These are phyloP conservation scores for Brachystomella parvula DNA, from an alignment of 1,140 invertebrate genomes.

Conservation along the genomic window DNA sequence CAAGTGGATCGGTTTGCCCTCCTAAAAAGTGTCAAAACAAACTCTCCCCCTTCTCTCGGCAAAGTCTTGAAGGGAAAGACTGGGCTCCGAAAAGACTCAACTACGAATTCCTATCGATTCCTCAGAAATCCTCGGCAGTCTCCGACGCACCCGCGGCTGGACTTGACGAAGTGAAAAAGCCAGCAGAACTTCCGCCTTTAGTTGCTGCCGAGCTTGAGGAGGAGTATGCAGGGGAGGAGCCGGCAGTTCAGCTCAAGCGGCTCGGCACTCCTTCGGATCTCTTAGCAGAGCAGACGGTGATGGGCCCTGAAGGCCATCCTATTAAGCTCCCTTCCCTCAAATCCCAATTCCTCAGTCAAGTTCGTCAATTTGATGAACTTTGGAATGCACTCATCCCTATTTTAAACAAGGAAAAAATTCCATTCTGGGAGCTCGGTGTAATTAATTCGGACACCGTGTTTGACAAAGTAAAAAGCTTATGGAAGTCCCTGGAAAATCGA, in stretches of 20 bases:
- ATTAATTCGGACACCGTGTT: slow-evolving; percentile 15
- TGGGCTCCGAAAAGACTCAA: background rate
- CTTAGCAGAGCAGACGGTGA: background rate
- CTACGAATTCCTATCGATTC: background rate
- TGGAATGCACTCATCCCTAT: slow-evolving; percentile 34
- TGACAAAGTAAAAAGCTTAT: slow-evolving; percentile 21
- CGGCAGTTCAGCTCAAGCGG: background rate
- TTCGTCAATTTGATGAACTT: slow-evolving; percentile 25
- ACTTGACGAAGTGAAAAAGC: background rate
- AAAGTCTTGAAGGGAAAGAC: background rate
- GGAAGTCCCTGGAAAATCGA: slow-evolving; percentile 21
- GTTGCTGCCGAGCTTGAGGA: background rate
- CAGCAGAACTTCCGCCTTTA: background rate
- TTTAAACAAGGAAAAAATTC: slow-evolving; percentile 20
- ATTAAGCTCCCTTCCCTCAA: slow-evolving; percentile 14
- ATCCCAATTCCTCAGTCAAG: slow-evolving; percentile 20
- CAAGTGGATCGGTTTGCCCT: background rate
- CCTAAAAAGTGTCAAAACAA: background rate
- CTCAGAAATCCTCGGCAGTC: background rate
- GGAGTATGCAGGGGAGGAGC: background rate
- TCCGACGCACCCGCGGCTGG: background rate
- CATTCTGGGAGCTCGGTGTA: slow-evolving; percentile 24
- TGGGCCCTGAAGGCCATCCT: background rate
- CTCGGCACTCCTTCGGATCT: background rate
- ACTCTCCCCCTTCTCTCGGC: background rate